Evolutionary conservation across 2,113 vertebrate species (phyloP), one percentile per base, ranked within the genome.

Genomic region (Oenanthe melanoleuca): DNA sequence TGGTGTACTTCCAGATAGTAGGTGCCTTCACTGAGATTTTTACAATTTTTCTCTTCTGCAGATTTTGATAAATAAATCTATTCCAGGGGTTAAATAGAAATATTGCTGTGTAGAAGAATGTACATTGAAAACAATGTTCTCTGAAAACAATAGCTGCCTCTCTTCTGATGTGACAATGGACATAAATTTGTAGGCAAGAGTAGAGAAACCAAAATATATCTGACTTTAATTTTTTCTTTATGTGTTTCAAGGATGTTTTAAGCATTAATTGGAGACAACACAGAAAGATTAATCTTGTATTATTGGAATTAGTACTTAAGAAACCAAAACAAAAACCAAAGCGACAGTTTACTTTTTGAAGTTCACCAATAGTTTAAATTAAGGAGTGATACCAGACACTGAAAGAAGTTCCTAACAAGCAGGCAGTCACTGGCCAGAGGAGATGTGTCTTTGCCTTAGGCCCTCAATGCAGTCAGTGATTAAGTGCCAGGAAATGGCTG

Each of bases 361-460:
- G 9, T 71, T 74, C 33, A 34, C 6, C 64, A 37, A 74, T 33
- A 83, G 22, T 29, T 56, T 60, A 63, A 86, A 11, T 59, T 66
- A 52, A 84, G 34, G 12, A 67, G 31, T 50, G 14, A 34, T 34
- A 47, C 7, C 23, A 82, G 26, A 61, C 24, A 55, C 66, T 69
- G 44, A 33, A 88, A 50, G 8, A 2, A 1, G 4, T 24, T 89
- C 22, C 44, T 75, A 81, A 34, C 14, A 55, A 56, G 12, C 61
- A 60, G 24, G 17, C 49, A 74, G 53, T 21, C 19, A n/a, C 33
- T 0, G 7, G 19, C 37, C 28, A 40, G 84, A 64, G 34, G 18
- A 92, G 14, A 45, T 33, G 38, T 56, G 56, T 44, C 47, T 89
- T 91, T 93, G 78, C 81, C 81, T 94, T 44, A 85, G 89, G 84